Base-by-base conservation (phyloP, 2,888 invertebrate genomes). In the Prostheceraeus crozeri region DNA sequence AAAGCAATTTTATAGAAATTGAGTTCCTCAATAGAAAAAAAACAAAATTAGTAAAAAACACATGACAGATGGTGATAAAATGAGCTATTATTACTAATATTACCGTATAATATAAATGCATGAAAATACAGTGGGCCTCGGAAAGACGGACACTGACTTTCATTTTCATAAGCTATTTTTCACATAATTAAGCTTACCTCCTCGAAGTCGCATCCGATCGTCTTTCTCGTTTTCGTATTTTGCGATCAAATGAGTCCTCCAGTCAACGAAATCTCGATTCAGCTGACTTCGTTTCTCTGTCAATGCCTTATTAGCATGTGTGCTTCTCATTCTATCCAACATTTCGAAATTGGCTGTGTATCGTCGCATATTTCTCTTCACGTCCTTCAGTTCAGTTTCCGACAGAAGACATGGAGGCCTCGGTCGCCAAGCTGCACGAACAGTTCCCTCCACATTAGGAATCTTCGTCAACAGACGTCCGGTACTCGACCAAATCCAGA, bases 401-500 rank as follows among this genome's bases (percentile, higher is more conserved):
- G 83, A 77, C 1, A 99, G 81, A 28, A 91, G 81, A 28, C 89
- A 84, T 0, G 86, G 83, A 0, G 94, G 93, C 36, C 96, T 82
- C 21, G 98, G 98, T 66, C 98, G 82, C 96, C 96, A 98, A 71
- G 89, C 80, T 73, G 91, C 84, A 78, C 94, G 90, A 57, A 89
- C 89, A 76, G 98, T 93, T 53, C 85, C 85, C 69, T 93, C 94
- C 67, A 91, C 81, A 10, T 33, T 33, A 77, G 87, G 86, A 64
- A 89, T 85, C 69, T 93, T 81, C 67, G 83, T 82, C 48, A 87
- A 74, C 62, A 85, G 80, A 65, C 82, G 81, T 1, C 84, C 84
- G 54, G 80, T 98, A 96, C 85, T 98, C 96, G 31, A 90, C 87
- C 94, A 94, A 72, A 98, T 84, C 83, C 91, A 90, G 78, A 89